Percentiles rank a stretch among this genome's conserved stretches.
phyloP scores from a whole-genome alignment of 2,113 vertebrate genomes.

The Plotosus lineatus region DNA sequence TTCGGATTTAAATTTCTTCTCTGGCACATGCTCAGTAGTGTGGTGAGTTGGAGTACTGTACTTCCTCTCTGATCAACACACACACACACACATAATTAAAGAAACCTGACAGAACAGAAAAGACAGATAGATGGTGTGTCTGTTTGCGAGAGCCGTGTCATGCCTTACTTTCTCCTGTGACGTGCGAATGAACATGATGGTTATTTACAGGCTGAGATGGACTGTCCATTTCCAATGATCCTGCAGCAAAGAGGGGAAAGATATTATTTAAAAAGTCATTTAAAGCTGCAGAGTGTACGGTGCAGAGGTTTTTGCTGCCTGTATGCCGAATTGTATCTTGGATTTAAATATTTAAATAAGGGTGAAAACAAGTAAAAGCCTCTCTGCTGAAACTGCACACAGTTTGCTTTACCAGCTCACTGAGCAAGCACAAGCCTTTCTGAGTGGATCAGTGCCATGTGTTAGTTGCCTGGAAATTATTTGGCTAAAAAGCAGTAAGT shows the following conservation, averaged over 20 bases:
- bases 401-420: background rate
- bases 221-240: conserved; percentile 95
- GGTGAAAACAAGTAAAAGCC: background rate
- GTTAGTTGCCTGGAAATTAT: background rate
- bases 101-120: background rate
- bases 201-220: conserved; percentile 98
- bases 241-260: conserved; percentile 59
- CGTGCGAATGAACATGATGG: conserved; percentile 93
- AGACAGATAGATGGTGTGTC: background rate
- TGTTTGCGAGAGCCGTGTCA: no score
- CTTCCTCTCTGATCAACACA: conserved; percentile 86
- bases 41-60: conserved; percentile 90
- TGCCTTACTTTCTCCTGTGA: conserved; percentile 88
- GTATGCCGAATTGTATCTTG: background rate
- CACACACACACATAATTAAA: background rate
- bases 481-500: background rate
- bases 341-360: background rate
- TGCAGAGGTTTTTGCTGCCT: background rate
- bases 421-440: background rate
- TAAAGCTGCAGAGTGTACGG: background rate
- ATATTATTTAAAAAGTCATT: background rate
- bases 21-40: conserved; percentile 90
- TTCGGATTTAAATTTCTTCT: conserved; percentile 99
- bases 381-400: background rate
- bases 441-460: background rate